Base-by-base conservation (phyloP, 2,113 vertebrate genomes). In the Merops nubicus region DNA sequence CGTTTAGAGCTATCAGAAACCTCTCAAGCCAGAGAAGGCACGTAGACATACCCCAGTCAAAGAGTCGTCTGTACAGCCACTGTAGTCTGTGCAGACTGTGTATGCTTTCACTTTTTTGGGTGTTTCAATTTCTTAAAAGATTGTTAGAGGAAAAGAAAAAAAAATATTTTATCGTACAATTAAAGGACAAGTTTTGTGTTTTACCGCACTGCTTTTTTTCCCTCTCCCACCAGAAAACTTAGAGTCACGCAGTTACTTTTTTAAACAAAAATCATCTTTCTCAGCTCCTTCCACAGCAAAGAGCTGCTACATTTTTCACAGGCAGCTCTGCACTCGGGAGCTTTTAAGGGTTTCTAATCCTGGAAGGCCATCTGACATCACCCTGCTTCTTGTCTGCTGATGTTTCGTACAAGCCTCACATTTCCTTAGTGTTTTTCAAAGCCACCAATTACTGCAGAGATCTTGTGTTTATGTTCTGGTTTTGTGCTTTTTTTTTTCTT, bases 321-420 rank as follows among this genome's bases (percentile, higher is more conserved):
- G 93, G 80, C 95, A 88, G 94, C 92, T 68, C 96, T 8, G 76
- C 0, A 12, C 96, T 96, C 38, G 0, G 92, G 97, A 98, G 98
- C 99, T 99, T 99, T 99, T 99, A 99, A 99, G 99, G 99, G 98
- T 98, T 99, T 99, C 99, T 99, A 99, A 99, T 99, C 98, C 98
- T 99, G 99, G 99, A 98, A 97, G 98, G 97, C 96, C 82, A 64
- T 95, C 98, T 99, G 98, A 99, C 99, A 98, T 99, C 99, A 99
- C 97, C 96, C 97, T 94, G 92, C 95, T 98, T 98, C 98, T 98
- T 96, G 98, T 99, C 98, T 98, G 98, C 98, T 97, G 98, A 98
- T 98, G 98, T 98, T 98, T 98, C 97, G 96, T 98, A 98, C 98
- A 98, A 98, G 96, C 97, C 97, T 98, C 98, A 98, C 98, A 98